Evolutionary conservation across 2,797 vertebrate species (phyloP), one percentile per base, ranked within the genome.

Genomic region (Tauraco hartlaubi): DNA sequence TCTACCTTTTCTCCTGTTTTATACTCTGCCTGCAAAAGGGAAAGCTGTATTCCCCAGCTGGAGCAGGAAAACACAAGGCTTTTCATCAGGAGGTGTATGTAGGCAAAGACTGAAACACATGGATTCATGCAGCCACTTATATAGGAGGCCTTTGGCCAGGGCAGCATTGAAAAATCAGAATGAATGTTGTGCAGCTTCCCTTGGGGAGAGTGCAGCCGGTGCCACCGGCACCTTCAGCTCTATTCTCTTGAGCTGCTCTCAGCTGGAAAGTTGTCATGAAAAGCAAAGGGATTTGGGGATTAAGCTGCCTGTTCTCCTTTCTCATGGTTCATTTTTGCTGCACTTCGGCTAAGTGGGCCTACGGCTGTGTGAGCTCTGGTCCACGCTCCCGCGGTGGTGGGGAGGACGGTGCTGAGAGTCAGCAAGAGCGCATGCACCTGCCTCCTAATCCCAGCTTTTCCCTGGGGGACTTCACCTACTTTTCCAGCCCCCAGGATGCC

Each of bases 371-470:
- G 90, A 93, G 79, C 83, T 84, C 72, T 46, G n/a, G 46, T 56
- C 43, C 59, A 49, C 2, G 1, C 15, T 92, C 62, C 64, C 15
- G 7, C 0, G 0, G 82, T 29, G 18, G 19, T 19, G 1, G 43
- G 5, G 28, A 83, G 67, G 55, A 68, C 25, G 33, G 58, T 84
- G 64, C 58, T 56, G 54, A 83, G 31, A 72, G 66, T 23, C 2
- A 2, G 29, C 58, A 72, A 33, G 44, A 68, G 26, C 0, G 0
- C 5, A 3, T 33, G 85, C 6, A 2, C 33, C 44, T 0, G 0
- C 52, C 46, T 88, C 26, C 77, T 88, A 48, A 87, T 83, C 48
- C 61, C 44, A 52, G 59, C 23, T 67, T 87, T 95, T 90, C 68
- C 74, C 41, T 62, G 15, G 37, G 43, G 48, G 28, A 67, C 56